Evolutionary conservation across 2,113 vertebrate species (phyloP), one percentile per base, ranked within the genome.

Genomic region (Ellobius talpinus): DNA sequence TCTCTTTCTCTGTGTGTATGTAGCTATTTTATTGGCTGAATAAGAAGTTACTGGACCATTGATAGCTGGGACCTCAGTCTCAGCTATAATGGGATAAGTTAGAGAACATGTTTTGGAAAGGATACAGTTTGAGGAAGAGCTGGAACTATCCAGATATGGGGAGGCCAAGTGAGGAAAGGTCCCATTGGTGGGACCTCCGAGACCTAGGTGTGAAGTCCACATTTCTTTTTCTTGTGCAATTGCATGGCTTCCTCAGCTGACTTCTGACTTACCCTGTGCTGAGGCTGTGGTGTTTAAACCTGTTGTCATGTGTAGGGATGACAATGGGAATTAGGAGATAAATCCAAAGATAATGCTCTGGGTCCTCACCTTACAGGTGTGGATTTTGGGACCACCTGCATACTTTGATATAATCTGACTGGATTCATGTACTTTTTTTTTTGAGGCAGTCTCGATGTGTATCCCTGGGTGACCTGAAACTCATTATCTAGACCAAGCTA

Each of bases 251-350:
- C 52, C 58, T 94, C 89, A 87, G 77, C 50, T 55, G 42, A 72
- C 72, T 79, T 70, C 23, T 87, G 70, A 58, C 47, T 96, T 95
- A 72, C 19, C n/a, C 45, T n/a, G 39, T 79, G 89, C 72, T 61
- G 77, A 65, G 45, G 58, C 33, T 87, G n/a, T 79, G 82, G 39
- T 96, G 14, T 87, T 82, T 94, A 78, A 47, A 63, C 61, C 55
- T 90, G n/a, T 42, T 74, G 26, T 73, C 45, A 45, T 77, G 68
- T 74, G 63, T 52, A 85, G 93, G 96, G 85, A 47, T 94, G 72
- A 89, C 95, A 96, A 96, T 97, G 94, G 89, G 95, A 97, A 96
- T 91, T 84, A 58, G 65, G 55, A 94, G 47, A 91, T 24, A 96
- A 87, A 74, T 45, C 24, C 86, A 94, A 93, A 92, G 50, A 63